Conservation (phyloP, 2,888 invertebrate species). For the Chesias legatella region DNA sequence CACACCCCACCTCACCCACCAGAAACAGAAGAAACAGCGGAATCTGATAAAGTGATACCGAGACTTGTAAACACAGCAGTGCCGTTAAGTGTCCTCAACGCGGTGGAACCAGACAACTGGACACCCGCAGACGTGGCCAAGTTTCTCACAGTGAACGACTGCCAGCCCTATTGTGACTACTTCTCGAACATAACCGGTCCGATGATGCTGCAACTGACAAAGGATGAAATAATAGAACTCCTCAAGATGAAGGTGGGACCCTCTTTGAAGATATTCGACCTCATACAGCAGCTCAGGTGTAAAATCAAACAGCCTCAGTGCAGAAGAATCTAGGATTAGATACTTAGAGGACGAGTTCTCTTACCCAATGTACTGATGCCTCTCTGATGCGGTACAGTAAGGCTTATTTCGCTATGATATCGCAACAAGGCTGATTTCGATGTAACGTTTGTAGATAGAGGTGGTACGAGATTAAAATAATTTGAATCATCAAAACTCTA, state of each 20-base stretch:
- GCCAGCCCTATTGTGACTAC: slow-evolving; percentile 85
- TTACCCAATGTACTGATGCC: too few species aligned
- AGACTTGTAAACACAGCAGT: slow-evolving; percentile 80
- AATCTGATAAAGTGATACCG: slow-evolving; percentile 82
- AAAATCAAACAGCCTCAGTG: slow-evolving; percentile 89
- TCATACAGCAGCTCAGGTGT: slow-evolving; percentile 94
- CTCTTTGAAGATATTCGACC: slow-evolving; percentile 94
- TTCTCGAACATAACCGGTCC: slow-evolving; percentile 89
- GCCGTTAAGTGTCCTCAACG: slow-evolving; percentile 75
- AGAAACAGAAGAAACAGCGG: slow-evolving; percentile 37
- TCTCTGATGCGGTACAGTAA: too few species aligned
- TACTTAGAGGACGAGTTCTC: too few species aligned
- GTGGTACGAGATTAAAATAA: too few species aligned
- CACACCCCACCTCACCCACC: slow-evolving; percentile 45
- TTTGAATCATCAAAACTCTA: too few species aligned
- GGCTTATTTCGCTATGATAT: too few species aligned
- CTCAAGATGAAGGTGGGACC: slow-evolving; percentile 97
- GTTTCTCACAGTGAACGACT: slow-evolving; percentile 94
- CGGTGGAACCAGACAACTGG: slow-evolving; percentile 82
- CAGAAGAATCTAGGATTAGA: slow-evolving; percentile 35
- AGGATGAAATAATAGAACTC: slow-evolving; percentile 94
- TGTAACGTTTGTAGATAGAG: too few species aligned
- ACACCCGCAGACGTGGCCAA: slow-evolving; percentile 90
- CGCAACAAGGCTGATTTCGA: too few species aligned
- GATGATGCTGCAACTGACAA: slow-evolving; percentile 88